These are phyloP conservation scores for Dermolepida albohirtum DNA, from an alignment of 2,888 invertebrate species.

Conservation along the genomic window DNA sequence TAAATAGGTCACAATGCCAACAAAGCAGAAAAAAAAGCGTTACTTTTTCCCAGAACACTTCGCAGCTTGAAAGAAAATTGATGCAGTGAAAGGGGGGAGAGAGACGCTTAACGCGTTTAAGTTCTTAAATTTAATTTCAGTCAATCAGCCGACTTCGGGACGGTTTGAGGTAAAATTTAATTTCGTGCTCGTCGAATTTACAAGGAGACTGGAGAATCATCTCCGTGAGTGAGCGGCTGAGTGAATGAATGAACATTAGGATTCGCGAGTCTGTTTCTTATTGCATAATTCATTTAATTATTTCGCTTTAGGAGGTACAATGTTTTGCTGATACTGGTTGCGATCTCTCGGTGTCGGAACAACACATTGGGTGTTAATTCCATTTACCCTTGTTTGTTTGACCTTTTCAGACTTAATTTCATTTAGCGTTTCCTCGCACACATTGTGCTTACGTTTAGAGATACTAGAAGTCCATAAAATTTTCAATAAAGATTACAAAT, in stretches of 20 bases:
- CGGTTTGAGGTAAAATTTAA: conserved; percentile 64
- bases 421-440: conserved; percentile 49
- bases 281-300: conserved; percentile 63
- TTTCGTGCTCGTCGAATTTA: conserved; percentile 62
- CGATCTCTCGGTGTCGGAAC: conserved; percentile 56
- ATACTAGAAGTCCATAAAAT: conserved; percentile 20
- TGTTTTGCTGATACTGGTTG: conserved; percentile 54
- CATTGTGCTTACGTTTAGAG: conserved; percentile 1
- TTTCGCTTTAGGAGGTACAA: conserved; percentile 54
- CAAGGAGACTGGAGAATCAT: conserved; percentile 48
- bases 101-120: conserved; percentile 65
- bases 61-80: conserved; percentile 10
- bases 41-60: conserved; percentile 5
- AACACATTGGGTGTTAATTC: conserved; percentile 65
- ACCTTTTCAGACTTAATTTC: conserved; percentile 60
- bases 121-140: conserved; percentile 67
- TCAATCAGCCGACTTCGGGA: conserved; percentile 64
- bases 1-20: conserved; percentile 28
- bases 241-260: conserved; percentile 43
- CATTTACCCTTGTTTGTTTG: conserved; percentile 63
- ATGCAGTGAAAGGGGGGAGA: conserved; percentile 47
- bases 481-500: conserved; percentile 31
- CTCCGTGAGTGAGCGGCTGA: conserved; percentile 50
- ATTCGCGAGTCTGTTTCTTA: conserved; percentile 57
- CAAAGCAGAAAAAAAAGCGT: conserved; percentile 20